phyloP scores from a whole-genome alignment of 2,888 invertebrate species.

The Drosophila tanythrix region DNA sequence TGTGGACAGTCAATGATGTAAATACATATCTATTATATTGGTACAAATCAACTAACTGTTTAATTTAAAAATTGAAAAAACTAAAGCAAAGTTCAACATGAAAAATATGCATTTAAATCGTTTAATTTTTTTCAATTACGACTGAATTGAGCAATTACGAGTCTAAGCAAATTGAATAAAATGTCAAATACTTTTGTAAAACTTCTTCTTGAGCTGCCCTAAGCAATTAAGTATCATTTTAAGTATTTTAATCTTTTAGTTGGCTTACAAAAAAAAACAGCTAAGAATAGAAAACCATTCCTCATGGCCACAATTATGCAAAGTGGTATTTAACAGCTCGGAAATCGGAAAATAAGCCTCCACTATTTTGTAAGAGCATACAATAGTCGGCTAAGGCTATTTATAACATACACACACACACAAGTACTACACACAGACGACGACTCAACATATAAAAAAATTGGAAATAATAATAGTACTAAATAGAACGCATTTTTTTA shows the following conservation, averaged over 20 bases:
- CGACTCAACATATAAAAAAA: slow-evolving; percentile 1
- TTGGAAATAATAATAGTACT: slow-evolving; percentile 30
- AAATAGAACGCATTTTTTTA: slow-evolving; percentile 55
- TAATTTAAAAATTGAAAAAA: not conserved
- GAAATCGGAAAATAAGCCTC: not conserved
- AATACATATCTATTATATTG: not conserved
- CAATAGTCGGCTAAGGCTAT: slow-evolving; percentile 19
- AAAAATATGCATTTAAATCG: not conserved
- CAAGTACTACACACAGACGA: not conserved
- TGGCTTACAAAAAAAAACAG: not conserved
- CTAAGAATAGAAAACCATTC: not conserved
- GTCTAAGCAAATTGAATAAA: not conserved
- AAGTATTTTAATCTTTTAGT: too few species aligned
- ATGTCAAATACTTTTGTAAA: not conserved
- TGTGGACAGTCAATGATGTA: not conserved
- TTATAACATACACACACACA: slow-evolving; percentile 41
- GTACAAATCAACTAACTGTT: not conserved
- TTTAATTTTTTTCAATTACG: not conserved
- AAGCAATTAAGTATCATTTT: too few species aligned
- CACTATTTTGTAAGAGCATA: slow-evolving; percentile 28
- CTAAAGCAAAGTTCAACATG: not conserved
- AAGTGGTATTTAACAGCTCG: not conserved
- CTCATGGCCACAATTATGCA: not conserved
- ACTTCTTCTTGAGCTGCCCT: not conserved
- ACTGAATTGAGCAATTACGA: not conserved